Base-by-base conservation (phyloP, 2,888 invertebrate species). In the Isoperla grammatica region DNA sequence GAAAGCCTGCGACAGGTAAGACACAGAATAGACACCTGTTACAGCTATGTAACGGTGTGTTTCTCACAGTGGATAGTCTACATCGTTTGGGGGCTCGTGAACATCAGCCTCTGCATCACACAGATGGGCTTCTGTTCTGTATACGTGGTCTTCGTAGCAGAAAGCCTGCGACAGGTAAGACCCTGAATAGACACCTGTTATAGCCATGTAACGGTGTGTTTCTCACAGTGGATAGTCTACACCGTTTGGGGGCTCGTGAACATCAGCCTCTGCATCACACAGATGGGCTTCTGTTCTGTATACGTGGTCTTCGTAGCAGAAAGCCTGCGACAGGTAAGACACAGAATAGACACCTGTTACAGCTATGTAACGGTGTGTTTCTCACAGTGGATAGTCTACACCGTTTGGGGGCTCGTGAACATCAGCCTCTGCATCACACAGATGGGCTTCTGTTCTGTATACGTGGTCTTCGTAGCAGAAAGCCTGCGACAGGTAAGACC, bases 111-210 rank as follows among this genome's bases (percentile, higher is more conserved):
- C 57, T 90, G 94, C 73, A 79, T 95, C 60, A 97, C 97, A n/a
- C 98, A 98, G 76, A 79, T 98, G 63, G 98, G 98, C 61, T 97
- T 98, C 77, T 98, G 98, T 75, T 96, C 95, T 74, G 91, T 97
- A 29, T 98, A 98, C 76, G 90, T 96, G 69, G 91, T 97, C 15
- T 97, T 97, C 74, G 90, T 97, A 66, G 88, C 95, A 9, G 85
- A 86, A 63, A 95, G 93, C 73, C 73, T 92, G n/a, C n/a, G n/a
- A n/a, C n/a, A n/a, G n/a, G n/a, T n/a, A 71, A 72, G 40, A 12
- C 15, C n/a, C 22, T 17, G n/a, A 8, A 17, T 1, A n/a, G n/a
- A n/a, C n/a, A n/a, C n/a, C n/a, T n/a, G n/a, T n/a, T n/a, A n/a
- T n/a, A n/a, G n/a, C n/a, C n/a, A n/a, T n/a, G n/a, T n/a, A n/a